Evolutionary conservation across 1,140 invertebrate genomes (phyloP), one percentile per base, ranked within the genome.

Genomic region (Limonius californicus): DNA sequence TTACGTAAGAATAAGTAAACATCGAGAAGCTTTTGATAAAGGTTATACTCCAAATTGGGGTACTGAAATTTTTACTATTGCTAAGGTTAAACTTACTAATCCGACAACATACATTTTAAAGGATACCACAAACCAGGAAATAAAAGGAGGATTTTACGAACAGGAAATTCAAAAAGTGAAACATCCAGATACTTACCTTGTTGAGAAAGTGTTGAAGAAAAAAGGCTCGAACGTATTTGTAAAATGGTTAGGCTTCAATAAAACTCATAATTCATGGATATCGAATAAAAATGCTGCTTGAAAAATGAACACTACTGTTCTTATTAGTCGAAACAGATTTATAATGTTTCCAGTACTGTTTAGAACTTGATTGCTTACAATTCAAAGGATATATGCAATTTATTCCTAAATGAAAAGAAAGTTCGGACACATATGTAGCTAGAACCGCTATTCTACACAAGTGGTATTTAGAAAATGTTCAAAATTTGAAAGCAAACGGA

Each of bases 11-110:
- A 54, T 54, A 19, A 8, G 7, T 16, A 54, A 73, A 65, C 45
- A 62, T 30, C 70, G 68, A 43, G 32, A 21, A 30, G 20, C 56
- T 39, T 74, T 74, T 58, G 61, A 56, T 12, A 72, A 70, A 66
- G 64, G 60, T 14, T 72, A 73, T 63, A 57, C 43, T n/a, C 65
- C 67, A 11, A 70, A 66, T 55, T 74, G 65, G 62, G 56, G 59
- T 1, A 65, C 55, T 30, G 69, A 71, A 63, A 47, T 69, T 39
- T 72, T 72, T 61, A 61, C 35, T 59, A 72, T 72, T 59, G 16
- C 12, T 9, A 61, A 60, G 19, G 54, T 68, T 14, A 19, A 62
- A 20, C n/a, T 47, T 23, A 57, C 55, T 16, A 45, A 58, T 53
- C 54, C 35, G 16, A 63, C 57, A 42, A 42, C 59, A 30, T 35